Conservation (phyloP, 2,888 invertebrate species). For the Schrankia costaestrigalis region DNA sequence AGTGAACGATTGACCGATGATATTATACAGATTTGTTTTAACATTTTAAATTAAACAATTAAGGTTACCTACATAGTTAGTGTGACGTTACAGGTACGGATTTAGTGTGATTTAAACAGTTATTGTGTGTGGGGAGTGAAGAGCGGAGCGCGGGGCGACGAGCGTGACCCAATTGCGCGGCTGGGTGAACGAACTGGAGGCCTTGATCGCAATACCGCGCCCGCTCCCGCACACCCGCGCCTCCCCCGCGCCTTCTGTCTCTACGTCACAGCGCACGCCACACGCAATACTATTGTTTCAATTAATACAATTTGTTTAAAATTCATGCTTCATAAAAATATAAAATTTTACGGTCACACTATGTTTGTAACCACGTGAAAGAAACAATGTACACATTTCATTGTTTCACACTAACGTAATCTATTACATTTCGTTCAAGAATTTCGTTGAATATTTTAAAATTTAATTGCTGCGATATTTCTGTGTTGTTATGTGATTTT, state of each 20-base stretch:
- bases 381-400: constrained; percentile 21
- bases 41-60: constrained; percentile 35
- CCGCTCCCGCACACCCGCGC: constrained; percentile 32
- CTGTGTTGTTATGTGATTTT: not conserved
- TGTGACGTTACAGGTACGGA: constrained; percentile 68
- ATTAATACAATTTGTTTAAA: constrained; percentile 46
- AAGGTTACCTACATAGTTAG: constrained; percentile 50
- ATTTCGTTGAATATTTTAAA: not conserved
- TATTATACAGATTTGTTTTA: constrained; percentile 16
- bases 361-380: constrained; percentile 19
- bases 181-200: constrained; percentile 77
- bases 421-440: not conserved
- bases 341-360: constrained; percentile 28
- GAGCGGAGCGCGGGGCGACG: constrained; percentile 55
- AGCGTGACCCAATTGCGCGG: constrained; percentile 72
- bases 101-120: constrained; percentile 71
- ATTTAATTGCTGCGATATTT: no score
- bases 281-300: constrained; percentile 57
- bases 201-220: constrained; percentile 77
- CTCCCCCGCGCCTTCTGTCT: no score
- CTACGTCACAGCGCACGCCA: constrained; percentile 47
- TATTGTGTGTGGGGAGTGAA: constrained; percentile 69
- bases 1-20: constrained; percentile 12
- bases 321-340: constrained; percentile 37
- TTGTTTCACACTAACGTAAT: constrained; percentile 6